Conservation (phyloP, 2,888 invertebrate genomes). For the Xanthorhoe designata region DNA sequence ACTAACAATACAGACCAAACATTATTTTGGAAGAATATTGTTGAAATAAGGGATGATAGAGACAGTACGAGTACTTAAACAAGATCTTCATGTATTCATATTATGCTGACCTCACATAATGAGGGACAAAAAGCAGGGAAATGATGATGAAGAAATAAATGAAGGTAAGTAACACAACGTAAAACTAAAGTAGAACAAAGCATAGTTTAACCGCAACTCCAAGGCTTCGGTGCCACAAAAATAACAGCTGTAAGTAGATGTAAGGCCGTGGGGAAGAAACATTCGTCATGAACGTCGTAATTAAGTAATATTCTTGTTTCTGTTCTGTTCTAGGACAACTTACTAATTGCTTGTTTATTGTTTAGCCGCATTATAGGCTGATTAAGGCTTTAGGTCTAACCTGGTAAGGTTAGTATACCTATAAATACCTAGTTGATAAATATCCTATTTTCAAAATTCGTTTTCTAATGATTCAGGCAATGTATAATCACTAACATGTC, state of each 20-base stretch:
- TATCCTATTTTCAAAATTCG: not conserved
- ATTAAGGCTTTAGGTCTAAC: not conserved
- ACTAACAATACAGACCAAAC: too few relatives aligned
- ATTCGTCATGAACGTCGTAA: constrained; percentile 13
- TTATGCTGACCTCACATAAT: not conserved
- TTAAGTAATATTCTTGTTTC: constrained; percentile 6
- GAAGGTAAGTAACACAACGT: not conserved
- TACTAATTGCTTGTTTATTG: constrained; percentile 12
- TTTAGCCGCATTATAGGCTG: not conserved
- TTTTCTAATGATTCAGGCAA: not conserved
- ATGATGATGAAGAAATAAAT: not conserved
- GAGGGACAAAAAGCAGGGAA: not conserved
- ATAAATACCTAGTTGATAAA: not conserved
- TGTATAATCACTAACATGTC: too few relatives aligned
- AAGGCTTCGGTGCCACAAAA: constrained; percentile 11
- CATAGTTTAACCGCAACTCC: not conserved
- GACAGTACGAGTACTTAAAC: too few relatives aligned
- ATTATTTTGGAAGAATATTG: too few relatives aligned
- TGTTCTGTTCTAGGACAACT: constrained; percentile 6
- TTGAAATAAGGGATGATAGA: too few relatives aligned
- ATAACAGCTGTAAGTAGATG: constrained; percentile 1
- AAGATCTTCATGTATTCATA: too few relatives aligned
- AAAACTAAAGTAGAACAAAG: not conserved
- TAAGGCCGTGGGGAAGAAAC: constrained; percentile 6
- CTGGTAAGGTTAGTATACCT: not conserved